A percentile compares a stretch with the other conserved stretches of the same genome.
These are phyloP conservation scores for Bergia puertoricense DNA, from an alignment of 92 coral and sea anemone genomes.

Conservation along the genomic window DNA sequence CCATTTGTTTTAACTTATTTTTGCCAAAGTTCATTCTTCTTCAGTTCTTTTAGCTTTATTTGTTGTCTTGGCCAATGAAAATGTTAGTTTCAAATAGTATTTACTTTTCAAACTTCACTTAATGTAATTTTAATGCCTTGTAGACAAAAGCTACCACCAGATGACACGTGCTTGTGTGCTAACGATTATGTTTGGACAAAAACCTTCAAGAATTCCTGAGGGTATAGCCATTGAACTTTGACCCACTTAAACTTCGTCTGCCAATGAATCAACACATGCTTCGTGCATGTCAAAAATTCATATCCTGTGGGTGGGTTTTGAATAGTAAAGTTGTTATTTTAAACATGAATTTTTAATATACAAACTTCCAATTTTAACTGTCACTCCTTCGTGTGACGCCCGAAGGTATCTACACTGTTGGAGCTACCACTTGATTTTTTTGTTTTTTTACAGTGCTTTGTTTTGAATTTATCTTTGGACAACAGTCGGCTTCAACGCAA, in stretches of 20 bases:
- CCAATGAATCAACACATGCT: neutral
- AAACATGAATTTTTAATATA: too few species aligned
- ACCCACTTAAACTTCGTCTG: neutral
- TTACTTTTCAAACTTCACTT: neutral
- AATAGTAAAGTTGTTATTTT: too few species aligned
- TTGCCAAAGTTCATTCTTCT: too few species aligned
- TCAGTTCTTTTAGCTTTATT: too few species aligned
- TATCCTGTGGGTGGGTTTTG: neutral
- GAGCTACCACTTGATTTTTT: neutral
- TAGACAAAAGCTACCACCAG: neutral
- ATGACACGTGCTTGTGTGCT: neutral
- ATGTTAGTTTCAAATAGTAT: too few species aligned
- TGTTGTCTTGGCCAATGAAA: neutral
- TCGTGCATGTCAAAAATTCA: neutral
- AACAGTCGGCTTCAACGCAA: neutral
- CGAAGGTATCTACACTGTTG: neutral
- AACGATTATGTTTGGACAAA: neutral
- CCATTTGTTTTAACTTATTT: too few species aligned
- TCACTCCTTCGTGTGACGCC: constrained; percentile 18
- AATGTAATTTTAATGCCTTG: constrained; percentile 13
- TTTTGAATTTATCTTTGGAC: neutral
- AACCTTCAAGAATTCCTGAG: neutral
- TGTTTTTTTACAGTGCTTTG: neutral
- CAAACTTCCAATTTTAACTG: too few species aligned
- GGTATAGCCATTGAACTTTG: constrained; percentile 12